A percentile compares a stretch with the other conserved stretches of the same genome.
phyloP scores from a whole-genome alignment of 2,888 invertebrate species.

The Andrena bicolor region DNA sequence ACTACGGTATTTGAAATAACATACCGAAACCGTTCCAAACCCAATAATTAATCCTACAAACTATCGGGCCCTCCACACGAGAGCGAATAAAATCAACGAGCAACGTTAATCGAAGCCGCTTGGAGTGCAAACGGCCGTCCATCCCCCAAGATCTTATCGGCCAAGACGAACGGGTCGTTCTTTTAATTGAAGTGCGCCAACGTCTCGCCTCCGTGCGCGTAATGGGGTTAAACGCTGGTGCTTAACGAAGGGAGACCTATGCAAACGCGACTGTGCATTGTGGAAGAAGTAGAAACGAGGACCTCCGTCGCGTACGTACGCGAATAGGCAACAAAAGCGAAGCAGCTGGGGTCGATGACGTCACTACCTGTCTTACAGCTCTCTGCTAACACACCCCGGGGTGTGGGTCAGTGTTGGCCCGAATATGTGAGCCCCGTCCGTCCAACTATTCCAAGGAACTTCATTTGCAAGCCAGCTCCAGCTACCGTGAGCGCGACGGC shows the following conservation, averaged over 20 bases:
- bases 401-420: slow-evolving; percentile 78
- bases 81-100: too few relatives aligned
- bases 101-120: too few relatives aligned
- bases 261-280: not conserved
- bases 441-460: slow-evolving; percentile 56
- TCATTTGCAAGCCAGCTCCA: slow-evolving; percentile 36
- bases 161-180: not conserved
- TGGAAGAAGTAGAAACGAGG: not conserved
- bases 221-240: slow-evolving; percentile 11
- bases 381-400: slow-evolving; percentile 73
- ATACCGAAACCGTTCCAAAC: too few relatives aligned
- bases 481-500: slow-evolving; percentile 7
- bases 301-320: not conserved
- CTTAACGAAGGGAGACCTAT: not conserved
- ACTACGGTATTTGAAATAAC: too few relatives aligned
- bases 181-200: not conserved
- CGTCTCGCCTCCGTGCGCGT: not conserved
- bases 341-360: slow-evolving; percentile 79
- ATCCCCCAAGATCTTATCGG: not conserved
- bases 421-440: slow-evolving; percentile 25
- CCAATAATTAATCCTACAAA: too few relatives aligned
- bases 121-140: too few relatives aligned
- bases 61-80: too few relatives aligned
- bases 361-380: slow-evolving; percentile 81
- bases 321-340: slow-evolving; percentile 62